Evolutionary conservation across 2,797 vertebrate genomes (phyloP).

Genomic region (Luscinia luscinia): DNA sequence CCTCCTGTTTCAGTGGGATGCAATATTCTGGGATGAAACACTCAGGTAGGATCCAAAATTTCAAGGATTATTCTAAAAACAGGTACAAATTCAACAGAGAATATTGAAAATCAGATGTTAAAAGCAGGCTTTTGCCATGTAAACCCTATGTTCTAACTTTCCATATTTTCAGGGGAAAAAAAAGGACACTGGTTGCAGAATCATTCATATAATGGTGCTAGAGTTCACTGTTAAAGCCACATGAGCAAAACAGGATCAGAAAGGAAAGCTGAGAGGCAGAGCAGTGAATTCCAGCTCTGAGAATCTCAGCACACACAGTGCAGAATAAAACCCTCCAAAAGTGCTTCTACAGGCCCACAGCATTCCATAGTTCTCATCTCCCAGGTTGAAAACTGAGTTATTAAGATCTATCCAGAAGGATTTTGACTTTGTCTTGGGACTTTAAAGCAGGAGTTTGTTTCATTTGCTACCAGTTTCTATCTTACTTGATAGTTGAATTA

Average conservation of each 20-base stretch:
- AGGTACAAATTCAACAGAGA: not conserved
- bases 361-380: not conserved
- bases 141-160: not conserved
- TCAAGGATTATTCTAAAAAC: not conserved
- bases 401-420: not conserved
- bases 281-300: not conserved
- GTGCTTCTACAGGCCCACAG: not conserved
- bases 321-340: not conserved
- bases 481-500: constrained; percentile 13
- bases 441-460: not conserved
- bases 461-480: not conserved
- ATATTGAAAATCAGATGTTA: not conserved
- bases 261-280: not conserved
- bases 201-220: rapidly evolving
- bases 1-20: not conserved
- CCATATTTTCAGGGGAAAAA: not conserved
- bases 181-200: not conserved
- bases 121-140: not conserved
- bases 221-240: not conserved
- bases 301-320: not conserved
- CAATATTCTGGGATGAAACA: not conserved
- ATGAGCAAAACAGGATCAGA: too few relatives aligned
- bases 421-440: not conserved
- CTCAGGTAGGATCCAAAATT: not conserved
- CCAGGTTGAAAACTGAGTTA: not conserved